Evolutionary conservation across 2,113 vertebrate genomes (phyloP).

Genomic region (Oreochromis aureus): DNA sequence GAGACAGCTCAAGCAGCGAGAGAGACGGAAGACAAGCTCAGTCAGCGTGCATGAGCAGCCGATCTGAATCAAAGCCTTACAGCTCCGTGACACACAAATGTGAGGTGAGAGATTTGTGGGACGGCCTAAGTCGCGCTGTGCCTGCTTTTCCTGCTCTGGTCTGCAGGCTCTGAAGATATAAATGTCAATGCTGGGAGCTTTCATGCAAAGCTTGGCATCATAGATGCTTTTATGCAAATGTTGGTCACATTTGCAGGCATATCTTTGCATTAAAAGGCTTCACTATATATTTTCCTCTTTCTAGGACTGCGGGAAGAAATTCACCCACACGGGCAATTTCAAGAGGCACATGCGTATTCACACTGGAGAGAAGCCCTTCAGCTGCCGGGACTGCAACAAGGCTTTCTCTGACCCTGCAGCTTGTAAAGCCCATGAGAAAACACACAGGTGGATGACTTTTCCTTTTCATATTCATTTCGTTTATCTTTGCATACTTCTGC

Average conservation of each 20-base stretch:
- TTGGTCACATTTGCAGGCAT: not conserved
- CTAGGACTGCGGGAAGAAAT: slow-evolving; percentile 95
- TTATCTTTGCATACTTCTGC: not conserved
- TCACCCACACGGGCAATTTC: slow-evolving; percentile 96
- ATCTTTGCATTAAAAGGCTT: not conserved
- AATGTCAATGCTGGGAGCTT: not conserved
- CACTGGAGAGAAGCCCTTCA: slow-evolving; percentile 95
- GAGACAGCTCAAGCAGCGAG: slow-evolving; percentile 55
- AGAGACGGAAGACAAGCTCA: slow-evolving; percentile 62
- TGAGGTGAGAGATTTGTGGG: slow-evolving; percentile 74
- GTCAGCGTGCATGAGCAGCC: slow-evolving; percentile 72
- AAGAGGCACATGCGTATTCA: slow-evolving; percentile 97
- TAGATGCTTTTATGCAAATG: not conserved
- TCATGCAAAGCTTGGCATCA: not conserved
- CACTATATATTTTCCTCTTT: not conserved
- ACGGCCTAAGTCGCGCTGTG: too few species aligned
- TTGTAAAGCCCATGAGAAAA: slow-evolving; percentile 98
- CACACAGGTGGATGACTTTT: slow-evolving; percentile 79
- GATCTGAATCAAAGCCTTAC: slow-evolving; percentile 88
- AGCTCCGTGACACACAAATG: slow-evolving; percentile 93
- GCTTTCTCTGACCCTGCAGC: slow-evolving; percentile 94
- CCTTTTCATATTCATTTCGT: not conserved
- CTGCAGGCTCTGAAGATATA: not conserved
- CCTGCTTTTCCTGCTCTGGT: not conserved
- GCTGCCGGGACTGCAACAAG: slow-evolving; percentile 91